phyloP scores from a whole-genome alignment of 2,888 invertebrate genomes.

The Apotomis turbidana region DNA sequence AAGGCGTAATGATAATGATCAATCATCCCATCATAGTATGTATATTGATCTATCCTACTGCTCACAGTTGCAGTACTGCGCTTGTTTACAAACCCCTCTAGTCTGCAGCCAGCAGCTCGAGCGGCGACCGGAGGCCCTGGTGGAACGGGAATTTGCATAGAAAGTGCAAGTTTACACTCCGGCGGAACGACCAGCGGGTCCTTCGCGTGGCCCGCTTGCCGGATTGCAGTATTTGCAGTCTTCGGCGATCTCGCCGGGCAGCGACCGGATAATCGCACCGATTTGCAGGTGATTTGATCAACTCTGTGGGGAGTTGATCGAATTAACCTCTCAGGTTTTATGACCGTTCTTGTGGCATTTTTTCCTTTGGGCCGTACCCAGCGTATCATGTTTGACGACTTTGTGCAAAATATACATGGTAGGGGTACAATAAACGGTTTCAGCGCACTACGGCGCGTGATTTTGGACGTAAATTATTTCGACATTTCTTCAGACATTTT shows the following conservation, averaged over 20 bases:
- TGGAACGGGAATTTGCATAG: conserved; percentile 38
- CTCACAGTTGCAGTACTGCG: conserved; percentile 1
- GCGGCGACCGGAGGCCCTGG: conserved; percentile 19
- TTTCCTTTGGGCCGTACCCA: no score
- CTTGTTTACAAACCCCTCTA: conserved; percentile 10
- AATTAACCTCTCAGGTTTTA: no score
- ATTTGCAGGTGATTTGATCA: neutral
- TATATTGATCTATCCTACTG: neutral
- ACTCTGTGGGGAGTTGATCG: no score
- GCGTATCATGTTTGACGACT: no score
- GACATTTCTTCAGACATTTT: no score
- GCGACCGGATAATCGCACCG: neutral
- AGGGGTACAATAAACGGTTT: no score
- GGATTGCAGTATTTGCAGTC: conserved; percentile 21
- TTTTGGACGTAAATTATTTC: no score
- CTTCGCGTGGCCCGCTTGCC: conserved; percentile 15
- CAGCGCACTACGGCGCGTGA: no score
- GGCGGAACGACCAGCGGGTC: conserved; percentile 24
- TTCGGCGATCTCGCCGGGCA: neutral
- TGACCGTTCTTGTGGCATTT: no score
- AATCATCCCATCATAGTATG: no score
- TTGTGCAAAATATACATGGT: no score
- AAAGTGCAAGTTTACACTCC: conserved; percentile 27
- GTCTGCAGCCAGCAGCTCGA: conserved; percentile 18
- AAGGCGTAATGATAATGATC: no score